These are phyloP conservation scores for Drosophila neotestacea DNA, from an alignment of 2,888 invertebrate genomes.

Conservation along the genomic window DNA sequence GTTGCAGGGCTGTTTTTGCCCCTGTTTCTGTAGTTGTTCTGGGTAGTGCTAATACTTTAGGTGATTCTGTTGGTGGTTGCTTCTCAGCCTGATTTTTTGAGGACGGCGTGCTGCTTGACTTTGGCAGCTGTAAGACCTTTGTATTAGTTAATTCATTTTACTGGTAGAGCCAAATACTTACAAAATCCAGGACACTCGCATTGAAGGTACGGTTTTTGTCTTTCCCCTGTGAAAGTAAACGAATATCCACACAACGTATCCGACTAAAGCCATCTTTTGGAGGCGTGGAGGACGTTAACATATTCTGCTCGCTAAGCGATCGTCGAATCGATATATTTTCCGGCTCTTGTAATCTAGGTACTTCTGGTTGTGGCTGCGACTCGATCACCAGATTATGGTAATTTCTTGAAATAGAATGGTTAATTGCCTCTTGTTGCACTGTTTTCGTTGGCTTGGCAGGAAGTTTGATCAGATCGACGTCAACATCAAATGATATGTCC, in stretches of 20 bases:
- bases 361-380: slow-evolving; percentile 17
- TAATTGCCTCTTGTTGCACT: background rate
- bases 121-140: slow-evolving; percentile 34
- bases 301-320: background rate
- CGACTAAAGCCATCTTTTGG: too few relatives aligned
- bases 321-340: background rate
- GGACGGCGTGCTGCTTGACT: slow-evolving; percentile 40
- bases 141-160: background rate
- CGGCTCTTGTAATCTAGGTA: background rate
- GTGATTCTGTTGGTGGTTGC: background rate
- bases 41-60: background rate
- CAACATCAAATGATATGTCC: slow-evolving; percentile 47
- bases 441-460: slow-evolving; percentile 1
- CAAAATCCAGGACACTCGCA: slow-evolving; percentile 14
- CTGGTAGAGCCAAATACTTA: background rate
- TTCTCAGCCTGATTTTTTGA: background rate
- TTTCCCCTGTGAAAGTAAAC: background rate
- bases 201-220: background rate
- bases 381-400: background rate
- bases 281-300: background rate
- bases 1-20: background rate
- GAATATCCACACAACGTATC: slow-evolving; percentile 1
- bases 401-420: background rate
- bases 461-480: slow-evolving; percentile 37
- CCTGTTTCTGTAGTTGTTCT: background rate